Evolutionary conservation across 2,888 invertebrate genomes (phyloP), one percentile per base, ranked within the genome.

Genomic region (Melanargia galathea): DNA sequence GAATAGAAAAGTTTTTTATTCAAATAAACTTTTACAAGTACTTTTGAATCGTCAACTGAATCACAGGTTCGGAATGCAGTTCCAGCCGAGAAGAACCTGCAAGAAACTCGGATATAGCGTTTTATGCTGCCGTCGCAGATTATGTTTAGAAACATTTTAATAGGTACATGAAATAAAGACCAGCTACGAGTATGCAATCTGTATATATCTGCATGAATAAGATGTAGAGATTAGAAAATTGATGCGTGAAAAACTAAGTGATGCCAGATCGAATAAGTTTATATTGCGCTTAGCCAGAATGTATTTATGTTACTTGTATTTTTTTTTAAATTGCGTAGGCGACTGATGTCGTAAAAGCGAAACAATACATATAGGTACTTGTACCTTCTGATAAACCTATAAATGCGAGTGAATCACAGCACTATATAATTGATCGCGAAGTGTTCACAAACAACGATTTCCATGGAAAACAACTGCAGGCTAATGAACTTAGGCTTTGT

Each of bases 331-430:
- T 52, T 20, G 33, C 20, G 51, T 33, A 33, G 33, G 51, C 51
- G 52, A 52, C 35, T 13, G 33, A 33, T 35, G 33, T 52, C 20
- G 20, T 52, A 33, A 35, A 33, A 33, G 11, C 18, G 33, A n/a
- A n/a, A 10, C 8, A 52, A 35, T 8, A 11, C 35, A 30, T 18
- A 11, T 16, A n/a, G 8, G 26, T 30, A 30, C 13, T 4, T 10
- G 8, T 18, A 45, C 30, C n/a, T 40, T 46, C 22, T 48, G 30
- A 24, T 24, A 43, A 55, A 56, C 13, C 59, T 30, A 48, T 48
- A 54, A 54, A 60, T 43, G 57, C 43, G 22, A 24, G 52, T 70
- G 66, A 71, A 18, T 71, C 70, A 69, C 55, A 54, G 56, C 43
- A 5, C 38, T 51, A 57, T 59, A 70, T n/a, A n/a, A n/a, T 59